Base-by-base conservation (phyloP, 2,888 invertebrate species). In the Platycheirus albimanus region DNA sequence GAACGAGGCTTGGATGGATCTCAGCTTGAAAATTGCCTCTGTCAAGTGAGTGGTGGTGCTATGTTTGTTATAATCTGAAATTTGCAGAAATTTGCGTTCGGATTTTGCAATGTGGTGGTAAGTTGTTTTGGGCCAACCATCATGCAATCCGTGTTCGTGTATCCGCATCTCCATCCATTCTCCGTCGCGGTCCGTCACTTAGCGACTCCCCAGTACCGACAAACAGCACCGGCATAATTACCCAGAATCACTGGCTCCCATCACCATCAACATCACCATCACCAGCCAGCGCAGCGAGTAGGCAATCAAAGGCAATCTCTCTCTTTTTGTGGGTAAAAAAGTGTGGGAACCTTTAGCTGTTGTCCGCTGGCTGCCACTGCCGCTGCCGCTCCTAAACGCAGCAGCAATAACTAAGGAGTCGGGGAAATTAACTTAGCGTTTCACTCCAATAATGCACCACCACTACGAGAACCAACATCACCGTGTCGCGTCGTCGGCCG, bases 271-370 rank as follows among this genome's bases (percentile, higher is more conserved):
- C n/a, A n/a, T n/a, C n/a, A n/a, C n/a, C n/a, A n/a, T n/a, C n/a
- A n/a, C n/a, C n/a, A n/a, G n/a, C 36, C 70, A 28, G 15, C 17
- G 24, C 41, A 43, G 61, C 41, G 61, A 67, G 72, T 83, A 69
- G 83, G 83, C 83, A 83, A 83, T 83, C 83, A 83, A 83, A 83
- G 74, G 78, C 78, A 83, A 83, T 78, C 78, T 83, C 78, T 72
- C 61, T 54, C 43, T 63, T 64, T 69, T 11, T 38, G 45, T 69
- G 63, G 43, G 64, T 78, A 77, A 56, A 78, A n/a, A 74, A 83
- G 78, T 83, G 83, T 83, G 83, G 83, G 83, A 83, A 83, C 78
- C 77, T 78, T 83, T 78, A 63, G 47, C 45, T 67, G 72, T 72
- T 78, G 38, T 72, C 63, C 41, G 58, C 15, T 45, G 58, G 24